Conservation (phyloP, 2,797 vertebrate species). For the Cephalopachus bancanus region DNA sequence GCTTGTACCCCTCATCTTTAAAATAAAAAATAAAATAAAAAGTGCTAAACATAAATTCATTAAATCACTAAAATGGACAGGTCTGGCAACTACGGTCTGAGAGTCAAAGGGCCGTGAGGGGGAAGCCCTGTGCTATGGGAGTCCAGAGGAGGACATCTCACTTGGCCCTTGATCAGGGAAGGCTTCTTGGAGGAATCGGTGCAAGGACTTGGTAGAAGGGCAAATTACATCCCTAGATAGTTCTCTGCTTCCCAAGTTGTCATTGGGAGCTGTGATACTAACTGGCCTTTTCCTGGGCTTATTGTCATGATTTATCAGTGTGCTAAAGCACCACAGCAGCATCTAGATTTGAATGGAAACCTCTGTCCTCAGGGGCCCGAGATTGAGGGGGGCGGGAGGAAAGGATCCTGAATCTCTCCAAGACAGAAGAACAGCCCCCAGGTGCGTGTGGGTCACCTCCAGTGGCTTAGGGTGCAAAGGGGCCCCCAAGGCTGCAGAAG, state of each 20-base stretch:
- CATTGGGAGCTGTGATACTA: neutral
- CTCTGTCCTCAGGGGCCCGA: neutral
- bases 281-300: neutral
- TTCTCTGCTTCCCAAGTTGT: neutral
- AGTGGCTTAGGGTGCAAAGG: neutral
- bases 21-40: no score
- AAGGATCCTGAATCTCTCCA: neutral
- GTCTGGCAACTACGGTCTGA: no score
- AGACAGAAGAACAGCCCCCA: neutral
- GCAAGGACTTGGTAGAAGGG: neutral
- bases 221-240: neutral
- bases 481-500: conserved; percentile 61
- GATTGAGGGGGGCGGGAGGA: neutral
- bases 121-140: no score
- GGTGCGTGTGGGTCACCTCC: neutral
- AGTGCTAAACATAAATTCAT: neutral
- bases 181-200: conserved; percentile 54
- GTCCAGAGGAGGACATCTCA: neutral
- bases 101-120: neutral
- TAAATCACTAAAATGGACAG: neutral
- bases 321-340: neutral
- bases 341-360: neutral
- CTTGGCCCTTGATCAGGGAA: neutral
- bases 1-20: no score
- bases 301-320: neutral